A percentile compares a stretch with the other conserved stretches of the same genome.
These are phyloP conservation scores for Anhinga rufa DNA, from an alignment of 2,113 vertebrate genomes.

Conservation along the genomic window DNA sequence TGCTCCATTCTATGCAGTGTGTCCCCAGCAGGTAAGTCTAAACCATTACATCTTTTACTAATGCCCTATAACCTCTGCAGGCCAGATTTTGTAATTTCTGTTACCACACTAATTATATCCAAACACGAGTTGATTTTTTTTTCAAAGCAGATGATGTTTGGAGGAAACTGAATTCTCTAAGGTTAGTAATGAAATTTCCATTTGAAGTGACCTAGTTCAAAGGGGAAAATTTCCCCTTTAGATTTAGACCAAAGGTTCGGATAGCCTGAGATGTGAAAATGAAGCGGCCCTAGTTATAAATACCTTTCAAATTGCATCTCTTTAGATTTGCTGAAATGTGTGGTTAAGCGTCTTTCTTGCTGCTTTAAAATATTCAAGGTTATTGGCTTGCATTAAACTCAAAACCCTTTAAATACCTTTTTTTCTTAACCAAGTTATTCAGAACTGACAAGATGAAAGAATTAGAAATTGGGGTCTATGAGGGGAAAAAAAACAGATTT, in stretches of 20 bases:
- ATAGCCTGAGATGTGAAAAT: constrained; percentile 63
- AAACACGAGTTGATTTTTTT: constrained; percentile 10
- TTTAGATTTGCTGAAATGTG: constrained; percentile 56
- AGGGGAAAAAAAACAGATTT: neutral
- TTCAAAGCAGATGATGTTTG: constrained; percentile 23
- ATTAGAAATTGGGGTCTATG: neutral
- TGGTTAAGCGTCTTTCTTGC: constrained; percentile 56
- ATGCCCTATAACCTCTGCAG: neutral
- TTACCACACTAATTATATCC: constrained; percentile 22
- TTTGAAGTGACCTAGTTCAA: constrained; percentile 64
- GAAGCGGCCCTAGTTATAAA: constrained; percentile 31
- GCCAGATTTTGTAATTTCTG: neutral
- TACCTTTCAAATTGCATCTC: constrained; percentile 54
- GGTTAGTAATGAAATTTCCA: constrained; percentile 60
- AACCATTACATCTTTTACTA: neutral
- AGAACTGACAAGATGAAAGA: neutral
- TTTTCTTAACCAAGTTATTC: constrained; percentile 7
- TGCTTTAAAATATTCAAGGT: constrained; percentile 55
- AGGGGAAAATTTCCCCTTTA: constrained; percentile 38
- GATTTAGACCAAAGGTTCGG: constrained; percentile 62
- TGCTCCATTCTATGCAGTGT: neutral
- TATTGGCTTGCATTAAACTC: constrained; percentile 54
- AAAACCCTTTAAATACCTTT: constrained; percentile 39
- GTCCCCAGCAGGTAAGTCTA: neutral
- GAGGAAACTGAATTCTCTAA: constrained; percentile 20